A percentile compares a stretch with the other conserved stretches of the same genome.
Evolutionary conservation across 2,113 vertebrate species (phyloP).

Genomic region (Ciconia boyciana): DNA sequence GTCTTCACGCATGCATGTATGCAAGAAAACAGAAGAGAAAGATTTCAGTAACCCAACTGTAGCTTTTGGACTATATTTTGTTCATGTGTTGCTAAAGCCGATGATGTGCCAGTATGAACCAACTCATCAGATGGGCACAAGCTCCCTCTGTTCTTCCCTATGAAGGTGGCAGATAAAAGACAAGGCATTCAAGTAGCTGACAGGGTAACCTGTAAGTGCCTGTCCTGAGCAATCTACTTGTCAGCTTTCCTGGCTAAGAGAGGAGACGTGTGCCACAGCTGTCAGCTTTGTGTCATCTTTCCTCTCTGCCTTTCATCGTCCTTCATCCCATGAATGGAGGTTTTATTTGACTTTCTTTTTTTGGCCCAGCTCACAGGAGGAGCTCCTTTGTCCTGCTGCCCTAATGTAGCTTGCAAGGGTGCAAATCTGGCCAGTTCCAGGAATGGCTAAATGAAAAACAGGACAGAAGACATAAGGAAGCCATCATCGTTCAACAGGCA

Average conservation of each 20-base stretch:
- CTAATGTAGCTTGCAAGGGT: not conserved
- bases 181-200: slow-evolving; percentile 74
- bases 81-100: slow-evolving; percentile 29
- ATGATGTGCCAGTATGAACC: slow-evolving; percentile 61
- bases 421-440: not conserved
- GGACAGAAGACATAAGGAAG: not conserved
- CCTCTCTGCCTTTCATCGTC: slow-evolving; percentile 80
- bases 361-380: slow-evolving; percentile 35
- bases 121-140: slow-evolving; percentile 66
- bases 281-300: slow-evolving; percentile 83
- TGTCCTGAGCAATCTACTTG: slow-evolving; percentile 77
- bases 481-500: not conserved
- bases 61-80: not conserved
- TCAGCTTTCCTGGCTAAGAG: slow-evolving; percentile 74
- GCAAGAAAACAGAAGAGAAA: not conserved
- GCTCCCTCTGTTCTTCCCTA: slow-evolving; percentile 57
- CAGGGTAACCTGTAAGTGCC: slow-evolving; percentile 71
- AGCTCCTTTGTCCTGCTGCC: slow-evolving; percentile 14
- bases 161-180: slow-evolving; percentile 76
- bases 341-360: slow-evolving; percentile 66
- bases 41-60: not conserved
- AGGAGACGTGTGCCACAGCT: slow-evolving; percentile 75
- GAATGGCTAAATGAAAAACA: not conserved
- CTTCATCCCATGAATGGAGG: slow-evolving; percentile 77
- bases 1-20: not conserved